Percentiles rank a stretch among this genome's conserved stretches.
These are phyloP conservation scores for Aurelia aurita DNA, from an alignment of 30 jellyfish, hydroid and myxozoan species.

Conservation along the genomic window DNA sequence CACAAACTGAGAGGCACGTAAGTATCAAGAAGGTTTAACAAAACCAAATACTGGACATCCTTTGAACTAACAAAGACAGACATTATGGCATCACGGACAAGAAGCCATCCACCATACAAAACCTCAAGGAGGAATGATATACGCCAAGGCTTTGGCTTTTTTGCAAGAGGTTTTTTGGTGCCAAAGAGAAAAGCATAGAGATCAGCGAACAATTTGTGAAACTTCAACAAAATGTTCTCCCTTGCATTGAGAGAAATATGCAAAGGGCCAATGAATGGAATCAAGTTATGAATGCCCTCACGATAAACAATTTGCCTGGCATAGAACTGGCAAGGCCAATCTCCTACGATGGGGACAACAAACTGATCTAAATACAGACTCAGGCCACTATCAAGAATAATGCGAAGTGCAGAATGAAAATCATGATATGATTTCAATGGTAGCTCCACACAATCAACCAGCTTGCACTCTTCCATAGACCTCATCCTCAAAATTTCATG, in stretches of 20 bases:
- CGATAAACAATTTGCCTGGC: conserved; percentile 29
- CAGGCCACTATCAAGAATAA: conserved; percentile 18
- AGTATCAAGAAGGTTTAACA: conserved; percentile 2
- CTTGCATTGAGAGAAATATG: too few relatives aligned
- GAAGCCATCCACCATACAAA: conserved; percentile 27
- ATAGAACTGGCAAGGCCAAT: conserved; percentile 40
- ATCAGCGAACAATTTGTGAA: conserved; percentile 17
- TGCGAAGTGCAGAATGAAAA: conserved; percentile 2
- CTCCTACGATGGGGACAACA: conserved; percentile 15
- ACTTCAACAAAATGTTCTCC: background rate
- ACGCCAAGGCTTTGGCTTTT: conserved; percentile 47
- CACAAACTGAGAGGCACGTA: conserved; percentile 2
- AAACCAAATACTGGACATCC: conserved; percentile 15
- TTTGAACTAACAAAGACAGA: conserved; percentile 12
- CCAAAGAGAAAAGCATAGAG: conserved; percentile 21
- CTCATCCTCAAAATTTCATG: background rate
- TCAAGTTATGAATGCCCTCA: conserved; percentile 10
- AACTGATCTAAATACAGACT: conserved; percentile 2
- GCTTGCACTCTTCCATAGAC: conserved; percentile 9
- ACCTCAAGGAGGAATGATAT: conserved; percentile 21
- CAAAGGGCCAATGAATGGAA: conserved; percentile 14
- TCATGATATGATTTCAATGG: conserved; percentile 11
- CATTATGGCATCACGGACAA: conserved; percentile 17
- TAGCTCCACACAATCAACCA: conserved; percentile 21
- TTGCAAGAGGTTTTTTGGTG: conserved; percentile 34